Conservation (phyloP, 2,113 vertebrate genomes). For the Gadus chalcogrammus region DNA sequence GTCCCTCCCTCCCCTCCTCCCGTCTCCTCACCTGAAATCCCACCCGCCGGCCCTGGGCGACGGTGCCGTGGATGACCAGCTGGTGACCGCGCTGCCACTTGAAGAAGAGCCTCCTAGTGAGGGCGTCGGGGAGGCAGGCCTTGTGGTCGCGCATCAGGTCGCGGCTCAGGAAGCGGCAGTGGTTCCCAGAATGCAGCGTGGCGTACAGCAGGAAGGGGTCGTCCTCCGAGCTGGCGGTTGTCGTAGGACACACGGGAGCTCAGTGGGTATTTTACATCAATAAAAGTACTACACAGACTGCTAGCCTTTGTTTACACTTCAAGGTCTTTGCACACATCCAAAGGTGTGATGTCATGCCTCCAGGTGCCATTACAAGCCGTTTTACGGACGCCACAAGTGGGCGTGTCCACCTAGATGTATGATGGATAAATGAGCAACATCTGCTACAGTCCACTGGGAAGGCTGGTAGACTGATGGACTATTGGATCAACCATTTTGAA, state of each 20-base stretch:
- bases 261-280: not conserved
- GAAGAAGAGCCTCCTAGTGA: constrained; percentile 82
- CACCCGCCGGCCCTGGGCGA: constrained; percentile 54
- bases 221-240: constrained; percentile 82
- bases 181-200: constrained; percentile 85
- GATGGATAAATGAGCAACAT: no score
- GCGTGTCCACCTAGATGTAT: no score
- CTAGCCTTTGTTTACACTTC: no score
- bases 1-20: not conserved
- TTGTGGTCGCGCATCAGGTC: constrained; percentile 97
- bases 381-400: no score
- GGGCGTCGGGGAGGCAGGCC: constrained; percentile 78
- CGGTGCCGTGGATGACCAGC: constrained; percentile 58
- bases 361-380: no score
- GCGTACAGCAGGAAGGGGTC: constrained; percentile 94
- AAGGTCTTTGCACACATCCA: no score
- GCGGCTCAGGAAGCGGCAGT: constrained; percentile 86
- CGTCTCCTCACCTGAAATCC: constrained; percentile 79
- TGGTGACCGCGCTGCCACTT: constrained; percentile 98
- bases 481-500: no score
- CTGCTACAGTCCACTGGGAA: no score
- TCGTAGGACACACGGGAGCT: no score
- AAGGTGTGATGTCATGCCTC: no score
- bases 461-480: no score
- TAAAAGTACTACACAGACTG: not conserved